Evolutionary conservation across 2,888 invertebrate genomes (phyloP).

Genomic region (Drosophila percnosoma): DNA sequence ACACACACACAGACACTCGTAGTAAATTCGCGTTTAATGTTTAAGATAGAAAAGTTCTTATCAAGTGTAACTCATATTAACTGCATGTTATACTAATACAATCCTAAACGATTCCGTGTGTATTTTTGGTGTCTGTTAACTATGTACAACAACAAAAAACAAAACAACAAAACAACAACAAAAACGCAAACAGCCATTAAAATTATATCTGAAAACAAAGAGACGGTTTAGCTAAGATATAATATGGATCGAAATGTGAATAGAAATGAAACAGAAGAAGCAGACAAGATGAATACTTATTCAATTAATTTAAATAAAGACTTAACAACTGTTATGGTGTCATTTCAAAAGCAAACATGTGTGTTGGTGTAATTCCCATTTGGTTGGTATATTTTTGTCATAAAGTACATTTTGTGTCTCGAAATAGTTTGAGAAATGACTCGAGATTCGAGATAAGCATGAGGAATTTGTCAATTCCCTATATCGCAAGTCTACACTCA

Average conservation of each 20-base stretch:
- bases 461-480: neutral
- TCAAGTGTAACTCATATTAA: conserved; percentile 41
- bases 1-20: conserved; percentile 18
- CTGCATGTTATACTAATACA: conserved; percentile 42
- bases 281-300: conserved; percentile 53
- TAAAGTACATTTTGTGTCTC: neutral
- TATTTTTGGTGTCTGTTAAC: conserved; percentile 70
- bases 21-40: conserved; percentile 13
- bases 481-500: neutral
- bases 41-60: conserved; percentile 38
- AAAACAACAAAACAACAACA: conserved; percentile 11
- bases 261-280: conserved; percentile 23
- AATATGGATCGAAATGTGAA: conserved; percentile 19
- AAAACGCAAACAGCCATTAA: conserved; percentile 26
- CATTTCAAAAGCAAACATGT: conserved; percentile 27
- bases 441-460: neutral
- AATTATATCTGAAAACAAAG: conserved; percentile 9
- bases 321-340: conserved; percentile 73
- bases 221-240: conserved; percentile 24
- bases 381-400: neutral
- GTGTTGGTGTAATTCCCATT: neutral
- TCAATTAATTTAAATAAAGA: conserved; percentile 77
- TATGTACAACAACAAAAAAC: conserved; percentile 44
- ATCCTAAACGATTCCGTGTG: conserved; percentile 51
- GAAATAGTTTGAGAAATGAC: neutral